phyloP scores from a whole-genome alignment of 2,888 invertebrate species.

The Neoitamus cyanurus region DNA sequence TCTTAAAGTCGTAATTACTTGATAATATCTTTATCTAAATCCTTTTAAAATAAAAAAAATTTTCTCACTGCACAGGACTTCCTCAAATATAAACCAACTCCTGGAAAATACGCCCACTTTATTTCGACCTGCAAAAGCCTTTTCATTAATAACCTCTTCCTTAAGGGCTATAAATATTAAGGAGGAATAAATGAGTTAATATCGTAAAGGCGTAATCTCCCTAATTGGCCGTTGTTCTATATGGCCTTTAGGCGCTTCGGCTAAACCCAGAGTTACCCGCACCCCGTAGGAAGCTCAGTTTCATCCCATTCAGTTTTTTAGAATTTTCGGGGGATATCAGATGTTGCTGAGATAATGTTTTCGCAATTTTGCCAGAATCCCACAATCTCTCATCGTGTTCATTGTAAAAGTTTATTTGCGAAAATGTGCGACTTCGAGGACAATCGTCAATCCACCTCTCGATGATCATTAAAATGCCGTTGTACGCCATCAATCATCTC shows the following conservation, averaged over 20 bases:
- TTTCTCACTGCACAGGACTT: no score
- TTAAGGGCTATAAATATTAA: background rate
- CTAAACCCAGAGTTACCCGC: background rate
- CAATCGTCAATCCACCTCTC: background rate
- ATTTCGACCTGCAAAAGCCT: background rate
- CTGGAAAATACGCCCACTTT: background rate
- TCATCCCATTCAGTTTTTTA: background rate
- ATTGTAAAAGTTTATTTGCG: background rate
- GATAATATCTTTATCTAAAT: no score
- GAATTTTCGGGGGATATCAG: background rate
- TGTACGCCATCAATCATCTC: background rate
- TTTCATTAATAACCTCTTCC: background rate
- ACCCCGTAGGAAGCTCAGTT: background rate
- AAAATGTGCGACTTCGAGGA: background rate
- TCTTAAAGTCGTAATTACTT: no score
- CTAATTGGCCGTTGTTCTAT: background rate
- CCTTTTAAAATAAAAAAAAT: no score
- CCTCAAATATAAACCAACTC: no score
- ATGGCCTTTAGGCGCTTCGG: background rate
- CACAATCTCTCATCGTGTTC: background rate
- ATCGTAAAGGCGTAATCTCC: background rate
- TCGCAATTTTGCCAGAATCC: background rate
- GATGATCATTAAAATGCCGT: background rate
- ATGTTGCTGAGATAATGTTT: background rate
- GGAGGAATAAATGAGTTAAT: background rate